A percentile compares a stretch with the other conserved stretches of the same genome.
Evolutionary conservation across 2,113 vertebrate species (phyloP).

Genomic region (Polypterus senegalus): DNA sequence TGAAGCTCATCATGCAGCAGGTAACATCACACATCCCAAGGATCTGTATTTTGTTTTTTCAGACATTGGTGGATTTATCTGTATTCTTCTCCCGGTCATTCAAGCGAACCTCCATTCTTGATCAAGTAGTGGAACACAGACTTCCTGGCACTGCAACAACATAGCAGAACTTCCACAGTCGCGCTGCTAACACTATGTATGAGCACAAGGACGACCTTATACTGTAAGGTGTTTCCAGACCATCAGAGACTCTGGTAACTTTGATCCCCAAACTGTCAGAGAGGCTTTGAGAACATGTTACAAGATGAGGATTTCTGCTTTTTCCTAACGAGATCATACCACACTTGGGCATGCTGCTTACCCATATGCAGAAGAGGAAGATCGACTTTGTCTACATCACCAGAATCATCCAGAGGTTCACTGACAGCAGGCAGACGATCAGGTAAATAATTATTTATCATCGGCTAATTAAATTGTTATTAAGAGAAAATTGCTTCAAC

Average conservation of each 20-base stretch:
- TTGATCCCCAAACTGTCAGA: too few species aligned
- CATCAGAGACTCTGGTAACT: too few species aligned
- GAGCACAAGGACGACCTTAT: too few species aligned
- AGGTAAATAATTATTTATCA: too few species aligned
- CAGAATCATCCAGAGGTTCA: constrained; percentile 8
- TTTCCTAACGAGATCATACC: too few species aligned
- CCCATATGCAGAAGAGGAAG: constrained; percentile 11
- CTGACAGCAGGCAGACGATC: background rate
- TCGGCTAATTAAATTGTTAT: too few species aligned
- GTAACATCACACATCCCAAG: background rate
- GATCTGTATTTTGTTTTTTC: constrained; percentile 1
- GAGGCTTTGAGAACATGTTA: too few species aligned
- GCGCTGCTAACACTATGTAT: too few species aligned
- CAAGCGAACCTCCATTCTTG: constrained; percentile 10
- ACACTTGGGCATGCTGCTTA: constrained; percentile 10
- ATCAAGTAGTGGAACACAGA: constrained; percentile 5
- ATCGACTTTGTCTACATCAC: constrained; percentile 12
- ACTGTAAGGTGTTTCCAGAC: too few species aligned
- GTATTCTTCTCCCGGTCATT: constrained; percentile 3
- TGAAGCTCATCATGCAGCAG: constrained; percentile 9
- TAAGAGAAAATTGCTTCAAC: too few species aligned
- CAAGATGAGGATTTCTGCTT: too few species aligned
- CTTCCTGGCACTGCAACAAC: background rate
- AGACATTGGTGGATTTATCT: constrained; percentile 12
- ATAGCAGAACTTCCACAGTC: constrained; percentile 9